A percentile compares a stretch with the other conserved stretches of the same genome.
Evolutionary conservation across 2,888 invertebrate species (phyloP).

Genomic region (Volucella zonaria): DNA sequence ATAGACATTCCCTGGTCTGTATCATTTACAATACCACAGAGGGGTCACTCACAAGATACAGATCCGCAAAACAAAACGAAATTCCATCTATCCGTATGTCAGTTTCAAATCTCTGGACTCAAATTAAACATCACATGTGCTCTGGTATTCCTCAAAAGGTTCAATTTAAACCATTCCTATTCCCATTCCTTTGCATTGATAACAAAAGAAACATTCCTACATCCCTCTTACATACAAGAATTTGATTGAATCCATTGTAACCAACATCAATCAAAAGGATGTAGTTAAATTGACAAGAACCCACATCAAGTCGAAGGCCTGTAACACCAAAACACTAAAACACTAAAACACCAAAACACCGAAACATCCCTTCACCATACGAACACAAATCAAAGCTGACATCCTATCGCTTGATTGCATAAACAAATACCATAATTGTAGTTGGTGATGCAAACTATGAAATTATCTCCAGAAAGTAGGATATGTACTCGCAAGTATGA

Average conservation of each 20-base stretch:
- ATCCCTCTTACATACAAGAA: not conserved
- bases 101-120: not conserved
- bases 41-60: too few species aligned
- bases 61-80: too few species aligned
- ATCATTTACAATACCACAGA: too few species aligned
- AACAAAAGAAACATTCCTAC: not conserved
- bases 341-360: not conserved
- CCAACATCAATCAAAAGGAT: constrained; percentile 39
- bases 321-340: constrained; percentile 2
- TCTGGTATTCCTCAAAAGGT: not conserved
- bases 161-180: not conserved
- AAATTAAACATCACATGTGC: not conserved
- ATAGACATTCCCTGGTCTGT: too few species aligned
- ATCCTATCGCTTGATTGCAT: constrained; percentile 39
- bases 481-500: constrained; percentile 1
- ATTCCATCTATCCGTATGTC: too few species aligned
- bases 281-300: constrained; percentile 43
- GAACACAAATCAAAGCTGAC: constrained; percentile 30
- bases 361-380: not conserved
- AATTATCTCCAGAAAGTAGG: constrained; percentile 31
- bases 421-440: constrained; percentile 14
- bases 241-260: constrained; percentile 47
- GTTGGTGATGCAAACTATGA: constrained; percentile 31
- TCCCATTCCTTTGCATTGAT: not conserved
- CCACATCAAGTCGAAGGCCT: constrained; percentile 19